Conservation (phyloP, 2,113 vertebrate genomes). For the Merops nubicus region DNA sequence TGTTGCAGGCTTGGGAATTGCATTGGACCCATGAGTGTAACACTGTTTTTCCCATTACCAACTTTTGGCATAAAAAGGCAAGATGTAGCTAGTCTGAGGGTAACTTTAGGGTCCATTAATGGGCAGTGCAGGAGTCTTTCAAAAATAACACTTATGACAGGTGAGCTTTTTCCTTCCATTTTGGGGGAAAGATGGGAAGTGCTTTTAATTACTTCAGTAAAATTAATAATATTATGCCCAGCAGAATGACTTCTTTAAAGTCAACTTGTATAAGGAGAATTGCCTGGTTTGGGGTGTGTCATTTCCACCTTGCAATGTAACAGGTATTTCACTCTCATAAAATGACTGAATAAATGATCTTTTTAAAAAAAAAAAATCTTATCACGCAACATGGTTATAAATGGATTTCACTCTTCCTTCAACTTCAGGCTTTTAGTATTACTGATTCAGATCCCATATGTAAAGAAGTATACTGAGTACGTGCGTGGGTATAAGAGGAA, state of each 20-base stretch:
- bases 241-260: background rate
- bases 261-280: background rate
- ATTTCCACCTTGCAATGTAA: background rate
- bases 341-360: background rate
- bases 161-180: background rate
- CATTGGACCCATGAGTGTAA: background rate
- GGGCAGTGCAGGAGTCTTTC: background rate
- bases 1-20: slow-evolving; percentile 28
- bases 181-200: background rate
- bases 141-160: background rate
- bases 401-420: background rate
- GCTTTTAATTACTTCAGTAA: background rate
- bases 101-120: background rate
- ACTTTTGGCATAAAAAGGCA: background rate
- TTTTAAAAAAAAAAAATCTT: background rate
- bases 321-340: background rate
- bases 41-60: background rate
- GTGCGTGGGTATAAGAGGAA: background rate
- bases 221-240: background rate
- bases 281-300: background rate
- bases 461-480: background rate
- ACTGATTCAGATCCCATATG: slow-evolving; percentile 9
- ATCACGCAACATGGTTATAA: background rate
- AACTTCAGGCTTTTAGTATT: slow-evolving; percentile 5
- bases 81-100: background rate